A percentile compares a stretch with the other conserved stretches of the same genome.
These are phyloP conservation scores for Tetrax tetrax DNA, from an alignment of 2,113 vertebrate genomes.

Conservation along the genomic window DNA sequence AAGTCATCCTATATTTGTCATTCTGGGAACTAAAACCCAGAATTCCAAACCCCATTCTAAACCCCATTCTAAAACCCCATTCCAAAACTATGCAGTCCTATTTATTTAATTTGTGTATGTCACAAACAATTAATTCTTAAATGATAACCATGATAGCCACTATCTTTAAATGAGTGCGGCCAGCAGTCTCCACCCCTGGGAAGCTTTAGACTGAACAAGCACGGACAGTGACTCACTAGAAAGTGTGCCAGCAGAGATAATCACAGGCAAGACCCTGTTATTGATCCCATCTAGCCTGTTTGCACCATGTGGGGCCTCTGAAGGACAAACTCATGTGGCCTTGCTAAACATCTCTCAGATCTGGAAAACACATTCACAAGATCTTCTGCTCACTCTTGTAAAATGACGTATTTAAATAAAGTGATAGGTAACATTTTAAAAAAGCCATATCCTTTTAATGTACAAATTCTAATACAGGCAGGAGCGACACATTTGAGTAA, in stretches of 20 bases:
- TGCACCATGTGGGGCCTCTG: background rate
- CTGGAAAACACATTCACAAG: background rate
- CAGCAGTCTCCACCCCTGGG: background rate
- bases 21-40: background rate
- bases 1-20: background rate
- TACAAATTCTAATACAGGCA: background rate
- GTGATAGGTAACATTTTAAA: background rate
- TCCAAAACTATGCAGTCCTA: background rate
- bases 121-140: slow-evolving; percentile 38
- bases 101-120: slow-evolving; percentile 6
- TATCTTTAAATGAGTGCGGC: background rate
- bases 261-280: background rate
- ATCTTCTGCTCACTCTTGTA: background rate
- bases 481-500: background rate
- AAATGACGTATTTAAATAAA: background rate
- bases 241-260: background rate
- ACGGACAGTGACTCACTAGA: background rate
- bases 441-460: background rate
- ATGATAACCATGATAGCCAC: background rate
- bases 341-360: background rate
- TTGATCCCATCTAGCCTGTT: background rate
- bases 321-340: background rate
- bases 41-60: no score
- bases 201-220: slow-evolving; percentile 9
- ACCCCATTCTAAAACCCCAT: background rate